Percentiles rank a stretch among this genome's conserved stretches.
Conservation (phyloP, 2,797 vertebrate genomes). For the Chrysocyon brachyurus region DNA sequence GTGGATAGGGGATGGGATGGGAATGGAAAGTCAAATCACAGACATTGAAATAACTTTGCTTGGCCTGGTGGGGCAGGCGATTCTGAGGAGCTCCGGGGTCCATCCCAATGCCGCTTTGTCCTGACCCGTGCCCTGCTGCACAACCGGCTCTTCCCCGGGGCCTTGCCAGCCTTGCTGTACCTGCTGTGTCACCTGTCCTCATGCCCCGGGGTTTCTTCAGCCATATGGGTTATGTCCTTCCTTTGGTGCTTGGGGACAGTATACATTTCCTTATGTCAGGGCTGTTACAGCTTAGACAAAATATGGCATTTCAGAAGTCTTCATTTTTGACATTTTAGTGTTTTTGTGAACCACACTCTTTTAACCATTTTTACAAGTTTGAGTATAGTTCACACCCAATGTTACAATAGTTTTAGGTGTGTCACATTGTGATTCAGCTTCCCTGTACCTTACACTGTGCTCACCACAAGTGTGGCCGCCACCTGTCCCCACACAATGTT, state of each 20-base stretch:
- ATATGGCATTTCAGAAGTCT: background rate
- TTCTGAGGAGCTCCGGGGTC: background rate
- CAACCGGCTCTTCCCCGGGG: background rate
- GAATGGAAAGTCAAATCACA: background rate
- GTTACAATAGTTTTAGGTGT: background rate
- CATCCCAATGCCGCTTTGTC: background rate
- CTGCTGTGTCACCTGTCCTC: background rate
- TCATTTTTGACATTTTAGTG: background rate
- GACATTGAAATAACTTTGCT: background rate
- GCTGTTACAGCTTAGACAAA: background rate
- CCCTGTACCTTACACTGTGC: accelerated
- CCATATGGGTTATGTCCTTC: background rate
- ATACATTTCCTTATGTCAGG: background rate
- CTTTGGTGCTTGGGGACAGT: background rate
- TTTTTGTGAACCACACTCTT: background rate
- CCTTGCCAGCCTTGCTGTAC: background rate
- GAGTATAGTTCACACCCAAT: background rate
- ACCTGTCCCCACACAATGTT: background rate
- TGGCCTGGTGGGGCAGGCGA: background rate
- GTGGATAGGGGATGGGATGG: background rate
- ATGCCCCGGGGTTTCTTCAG: no score
- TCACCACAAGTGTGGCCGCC: background rate
- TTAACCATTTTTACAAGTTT: background rate
- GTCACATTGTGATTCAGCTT: accelerated
- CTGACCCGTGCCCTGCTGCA: no score